Evolutionary conservation across 2,113 vertebrate species (phyloP), one percentile per base, ranked within the genome.

Genomic region (Crotophaga sulcirostris): DNA sequence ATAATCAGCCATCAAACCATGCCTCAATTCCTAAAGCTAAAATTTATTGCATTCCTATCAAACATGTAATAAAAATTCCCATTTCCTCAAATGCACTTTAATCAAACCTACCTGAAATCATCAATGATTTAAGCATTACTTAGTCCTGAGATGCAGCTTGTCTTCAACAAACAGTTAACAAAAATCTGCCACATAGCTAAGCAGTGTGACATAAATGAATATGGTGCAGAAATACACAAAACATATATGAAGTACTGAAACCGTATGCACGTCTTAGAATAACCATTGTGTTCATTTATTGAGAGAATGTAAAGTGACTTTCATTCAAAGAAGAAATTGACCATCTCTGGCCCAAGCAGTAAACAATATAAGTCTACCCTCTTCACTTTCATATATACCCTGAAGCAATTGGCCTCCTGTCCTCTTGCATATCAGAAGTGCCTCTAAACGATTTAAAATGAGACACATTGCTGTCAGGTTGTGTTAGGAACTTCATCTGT

Each of bases 41-140:
- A 54, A 44, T 49, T 52, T 93, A 90, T 6, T 88, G 68, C 86
- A 70, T 60, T 81, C 16, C 44, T 81, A 92, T 56, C 34, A 80
- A 90, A 83, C 11, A 52, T 73, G n/a, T 25, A 73, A 45, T 20
- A 92, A 94, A 67, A 77, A 74, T 63, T 52, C 54, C 34, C 28
- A 26, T 85, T 85, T 89, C 51, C 64, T 79, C 92, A 67, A 52
- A 74, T 44, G 31, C 10, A 56, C 31, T 87, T 66, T 68, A 94
- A 92, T 52, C 29, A 96, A 92, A 89, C 45, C 40, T 62, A 93
- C 44, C 55, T 72, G 56, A 93, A 93, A 87, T 86, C 40, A 60
- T 47, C 85, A 95, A 82, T 24, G 5, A 90, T 72, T 81, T 84
- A 67, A 47, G 55, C 26, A 86, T 66, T 69, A 54, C 52, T 87